Evolutionary conservation across 2,888 invertebrate genomes (phyloP).

Genomic region (Brassicogethes aeneus): DNA sequence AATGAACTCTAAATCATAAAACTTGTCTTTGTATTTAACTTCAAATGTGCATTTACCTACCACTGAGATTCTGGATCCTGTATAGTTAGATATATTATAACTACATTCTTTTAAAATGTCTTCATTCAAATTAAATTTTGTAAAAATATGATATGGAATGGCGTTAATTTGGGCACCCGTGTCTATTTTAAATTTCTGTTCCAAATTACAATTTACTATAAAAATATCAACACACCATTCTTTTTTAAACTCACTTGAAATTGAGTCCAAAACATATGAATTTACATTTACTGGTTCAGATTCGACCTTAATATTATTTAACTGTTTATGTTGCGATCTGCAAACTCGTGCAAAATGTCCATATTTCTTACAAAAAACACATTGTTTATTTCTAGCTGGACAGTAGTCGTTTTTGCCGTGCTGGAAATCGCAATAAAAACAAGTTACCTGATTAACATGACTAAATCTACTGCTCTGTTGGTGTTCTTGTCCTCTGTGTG

Average conservation of each 20-base stretch:
- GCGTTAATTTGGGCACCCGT: constrained; percentile 2
- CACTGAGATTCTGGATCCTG: not conserved
- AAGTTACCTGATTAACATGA: not conserved
- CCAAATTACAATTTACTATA: not conserved
- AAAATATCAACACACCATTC: constrained; percentile 1
- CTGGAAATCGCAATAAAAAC: not conserved
- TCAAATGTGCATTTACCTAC: not conserved
- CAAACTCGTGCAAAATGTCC: not conserved
- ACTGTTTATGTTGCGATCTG: not conserved
- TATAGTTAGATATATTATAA: not conserved
- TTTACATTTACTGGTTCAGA: not conserved
- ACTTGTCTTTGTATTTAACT: not conserved
- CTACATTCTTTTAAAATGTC: not conserved
- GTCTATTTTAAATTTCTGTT: constrained; percentile 1
- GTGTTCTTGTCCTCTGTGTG: not conserved
- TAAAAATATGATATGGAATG: constrained; percentile 1
- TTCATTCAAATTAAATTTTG: no score
- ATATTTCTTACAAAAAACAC: no score
- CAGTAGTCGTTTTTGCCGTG: not conserved
- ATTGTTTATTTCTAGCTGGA: not conserved
- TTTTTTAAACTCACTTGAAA: not conserved
- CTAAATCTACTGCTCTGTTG: not conserved
- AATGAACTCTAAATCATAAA: constrained; percentile 1
- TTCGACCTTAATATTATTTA: not conserved
- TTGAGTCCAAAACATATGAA: not conserved